Percentiles rank a stretch among this genome's conserved stretches.
phyloP scores from a whole-genome alignment of 1,140 invertebrate species.

The Ceratitis capitata region DNA sequence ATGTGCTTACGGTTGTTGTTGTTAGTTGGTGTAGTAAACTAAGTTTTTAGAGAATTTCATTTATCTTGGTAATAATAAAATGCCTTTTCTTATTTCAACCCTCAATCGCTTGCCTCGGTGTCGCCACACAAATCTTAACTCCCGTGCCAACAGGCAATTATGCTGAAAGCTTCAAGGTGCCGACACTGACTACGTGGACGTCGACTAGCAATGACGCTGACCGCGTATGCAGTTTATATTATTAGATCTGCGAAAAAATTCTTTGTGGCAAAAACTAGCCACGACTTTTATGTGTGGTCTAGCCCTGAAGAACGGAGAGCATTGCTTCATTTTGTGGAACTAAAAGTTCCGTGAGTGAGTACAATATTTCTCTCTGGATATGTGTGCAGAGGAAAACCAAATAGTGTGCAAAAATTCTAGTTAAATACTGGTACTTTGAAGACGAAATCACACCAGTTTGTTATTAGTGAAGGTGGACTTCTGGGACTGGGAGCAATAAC shows the following conservation, averaged over 20 bases:
- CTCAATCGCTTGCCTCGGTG: background rate
- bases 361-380: too few species aligned
- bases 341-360: too few species aligned
- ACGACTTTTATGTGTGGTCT: background rate
- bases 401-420: too few species aligned
- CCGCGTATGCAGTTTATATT: background rate
- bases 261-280: background rate
- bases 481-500: too few species aligned
- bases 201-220: background rate
- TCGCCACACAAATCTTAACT: constrained; percentile 38
- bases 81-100: background rate
- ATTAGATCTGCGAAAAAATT: too few species aligned
- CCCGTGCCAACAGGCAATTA: constrained; percentile 65
- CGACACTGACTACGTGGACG: background rate
- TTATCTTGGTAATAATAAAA: constrained; percentile 59
- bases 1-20: background rate
- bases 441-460: too few species aligned
- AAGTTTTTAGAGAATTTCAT: constrained; percentile 56
- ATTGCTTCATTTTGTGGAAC: too few species aligned
- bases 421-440: too few species aligned
- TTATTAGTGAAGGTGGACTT: too few species aligned
- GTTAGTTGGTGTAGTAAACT: constrained; percentile 34
- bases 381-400: too few species aligned
- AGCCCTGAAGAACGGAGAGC: too few species aligned
- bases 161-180: constrained; percentile 55